These are phyloP conservation scores for Tamias sibiricus DNA, from an alignment of 2,113 vertebrate species.

Conservation along the genomic window DNA sequence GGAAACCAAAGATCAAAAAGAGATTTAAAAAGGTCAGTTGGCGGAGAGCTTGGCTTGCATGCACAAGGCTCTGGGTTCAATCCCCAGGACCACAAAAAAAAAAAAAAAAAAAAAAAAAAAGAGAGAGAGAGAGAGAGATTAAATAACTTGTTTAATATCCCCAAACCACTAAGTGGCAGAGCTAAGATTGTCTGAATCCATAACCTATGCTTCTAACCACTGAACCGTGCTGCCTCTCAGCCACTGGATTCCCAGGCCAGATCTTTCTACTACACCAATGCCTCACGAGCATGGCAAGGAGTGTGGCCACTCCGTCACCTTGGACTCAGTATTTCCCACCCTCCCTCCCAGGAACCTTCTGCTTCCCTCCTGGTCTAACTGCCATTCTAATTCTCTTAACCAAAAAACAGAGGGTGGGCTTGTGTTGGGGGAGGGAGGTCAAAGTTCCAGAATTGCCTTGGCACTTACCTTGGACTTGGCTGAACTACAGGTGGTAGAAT, in stretches of 20 bases:
- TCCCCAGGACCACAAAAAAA: too few relatives aligned
- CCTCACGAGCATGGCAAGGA: not conserved
- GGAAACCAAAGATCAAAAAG: not conserved
- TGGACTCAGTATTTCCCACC: not conserved
- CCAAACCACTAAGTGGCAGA: not conserved
- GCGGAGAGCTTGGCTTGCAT: too few relatives aligned
- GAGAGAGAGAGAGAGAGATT: not conserved
- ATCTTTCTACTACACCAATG: not conserved
- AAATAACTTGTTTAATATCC: not conserved
- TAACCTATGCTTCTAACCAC: not conserved
- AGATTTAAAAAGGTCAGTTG: not conserved
- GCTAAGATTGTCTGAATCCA: not conserved
- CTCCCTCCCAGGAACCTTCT: not conserved
- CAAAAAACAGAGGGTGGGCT: not conserved
- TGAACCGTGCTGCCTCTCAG: not conserved
- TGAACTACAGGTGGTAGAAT: constrained; percentile 95
- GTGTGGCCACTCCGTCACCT: not conserved
- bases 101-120: too few relatives aligned
- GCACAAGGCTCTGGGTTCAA: too few relatives aligned
- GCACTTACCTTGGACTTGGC: constrained; percentile 95
- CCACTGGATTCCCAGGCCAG: not conserved
- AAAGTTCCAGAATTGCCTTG: not conserved
- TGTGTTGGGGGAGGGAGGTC: too few relatives aligned
- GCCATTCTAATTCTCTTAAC: not conserved
- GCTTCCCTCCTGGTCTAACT: not conserved